Evolutionary conservation across 1,140 invertebrate species (phyloP).

Genomic region (Eurosta solidaginis): DNA sequence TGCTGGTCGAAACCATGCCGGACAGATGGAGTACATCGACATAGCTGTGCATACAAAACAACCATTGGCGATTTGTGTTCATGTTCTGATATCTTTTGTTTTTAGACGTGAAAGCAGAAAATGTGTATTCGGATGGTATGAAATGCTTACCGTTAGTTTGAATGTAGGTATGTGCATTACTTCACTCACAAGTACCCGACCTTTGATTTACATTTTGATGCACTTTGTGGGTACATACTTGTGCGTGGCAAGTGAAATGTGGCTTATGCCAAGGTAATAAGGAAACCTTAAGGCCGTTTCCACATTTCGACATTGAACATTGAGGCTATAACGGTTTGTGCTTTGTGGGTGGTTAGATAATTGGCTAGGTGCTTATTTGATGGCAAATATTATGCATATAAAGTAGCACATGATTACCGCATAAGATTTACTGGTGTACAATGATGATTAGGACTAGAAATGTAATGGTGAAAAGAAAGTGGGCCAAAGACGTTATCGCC

Average conservation of each 20-base stretch:
- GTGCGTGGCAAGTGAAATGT: conserved; percentile 19
- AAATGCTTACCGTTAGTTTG: too few relatives aligned
- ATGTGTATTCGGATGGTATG: too few relatives aligned
- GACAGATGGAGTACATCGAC: too few relatives aligned
- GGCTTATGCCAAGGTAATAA: neutral
- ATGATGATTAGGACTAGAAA: too few relatives aligned
- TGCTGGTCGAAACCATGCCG: neutral
- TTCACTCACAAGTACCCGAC: neutral
- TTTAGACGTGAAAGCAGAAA: too few relatives aligned
- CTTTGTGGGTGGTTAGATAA: neutral
- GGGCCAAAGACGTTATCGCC: too few relatives aligned
- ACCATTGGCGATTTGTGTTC: too few relatives aligned
- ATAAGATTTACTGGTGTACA: too few relatives aligned
- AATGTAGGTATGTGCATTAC: neutral
- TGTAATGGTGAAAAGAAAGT: too few relatives aligned
- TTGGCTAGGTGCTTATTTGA: neutral
- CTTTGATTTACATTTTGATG: neutral
- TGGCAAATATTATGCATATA: neutral
- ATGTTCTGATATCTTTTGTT: too few relatives aligned
- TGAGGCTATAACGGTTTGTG: neutral
- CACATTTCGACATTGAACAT: neutral
- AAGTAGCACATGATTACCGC: neutral
- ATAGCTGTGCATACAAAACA: too few relatives aligned
- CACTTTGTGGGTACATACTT: neutral
- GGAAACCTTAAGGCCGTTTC: neutral